Evolutionary conservation across 2,113 vertebrate genomes (phyloP).

Genomic region (Elgaria multicarinata): DNA sequence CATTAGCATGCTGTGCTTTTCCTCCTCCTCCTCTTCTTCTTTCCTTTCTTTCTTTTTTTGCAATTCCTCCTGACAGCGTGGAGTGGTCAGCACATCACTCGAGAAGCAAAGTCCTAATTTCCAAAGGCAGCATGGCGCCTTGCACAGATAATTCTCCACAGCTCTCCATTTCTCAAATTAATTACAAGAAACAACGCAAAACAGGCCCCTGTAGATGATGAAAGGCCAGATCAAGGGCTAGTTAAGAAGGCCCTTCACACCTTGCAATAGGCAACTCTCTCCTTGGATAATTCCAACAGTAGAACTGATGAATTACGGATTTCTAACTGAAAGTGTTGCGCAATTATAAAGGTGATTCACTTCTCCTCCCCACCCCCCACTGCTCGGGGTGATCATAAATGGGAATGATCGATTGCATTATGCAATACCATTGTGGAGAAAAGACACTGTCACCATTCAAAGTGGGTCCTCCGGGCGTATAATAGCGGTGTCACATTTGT

Average conservation of each 20-base stretch:
- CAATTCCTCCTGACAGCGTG: neutral
- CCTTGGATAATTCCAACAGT: conserved; percentile 61
- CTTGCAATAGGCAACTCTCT: conserved; percentile 40
- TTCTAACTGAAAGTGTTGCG: conserved; percentile 67
- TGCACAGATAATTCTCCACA: neutral
- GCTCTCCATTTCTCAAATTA: neutral
- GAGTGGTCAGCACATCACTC: neutral
- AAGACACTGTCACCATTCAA: conserved; percentile 66
- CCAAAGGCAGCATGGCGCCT: neutral
- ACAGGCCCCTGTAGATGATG: neutral
- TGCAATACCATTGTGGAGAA: conserved; percentile 68
- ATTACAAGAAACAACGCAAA: conserved; percentile 17
- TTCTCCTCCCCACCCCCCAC: neutral
- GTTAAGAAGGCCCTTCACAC: conserved; percentile 29
- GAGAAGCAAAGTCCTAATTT: neutral
- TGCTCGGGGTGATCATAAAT: conserved; percentile 58
- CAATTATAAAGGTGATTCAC: conserved; percentile 53
- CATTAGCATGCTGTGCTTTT: too few species aligned
- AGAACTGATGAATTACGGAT: conserved; percentile 66
- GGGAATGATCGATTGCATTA: conserved; percentile 66
- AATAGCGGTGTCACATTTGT: conserved; percentile 70
- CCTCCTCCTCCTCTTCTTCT: neutral
- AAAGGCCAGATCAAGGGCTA: neutral
- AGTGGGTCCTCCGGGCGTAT: conserved; percentile 67
- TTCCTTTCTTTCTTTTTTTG: neutral